Evolutionary conservation across 2,888 invertebrate species (phyloP), one percentile per base, ranked within the genome.

Genomic region (Polydrusus tereticollis): DNA sequence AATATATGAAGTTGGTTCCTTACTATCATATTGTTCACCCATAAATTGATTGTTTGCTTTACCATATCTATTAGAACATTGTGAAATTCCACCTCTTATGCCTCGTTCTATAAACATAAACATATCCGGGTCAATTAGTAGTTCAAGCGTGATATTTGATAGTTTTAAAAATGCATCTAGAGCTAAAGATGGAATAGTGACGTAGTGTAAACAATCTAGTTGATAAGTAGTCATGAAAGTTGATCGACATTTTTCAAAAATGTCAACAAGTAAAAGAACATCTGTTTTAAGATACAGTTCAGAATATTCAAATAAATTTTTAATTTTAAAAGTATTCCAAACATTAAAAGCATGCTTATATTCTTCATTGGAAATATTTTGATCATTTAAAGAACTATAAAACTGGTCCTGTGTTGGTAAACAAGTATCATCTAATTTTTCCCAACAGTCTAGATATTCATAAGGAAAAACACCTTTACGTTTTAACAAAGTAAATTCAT

Each of bases 11-110:
- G 2, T 62, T 5, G 62, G 29, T 62, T 62, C 45, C 1, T 16
- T 45, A 29, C 2, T 18, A 10, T 62, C 47, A 47, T 29, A 62
- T 14, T 62, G 26, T 41, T 41, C 14, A 0, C 60, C 60, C 60
- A 62, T 62, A 26, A 14, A 62, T 29, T 62, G 26, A 47, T 45
- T 62, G 8, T 45, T 62, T 2, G 62, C 62, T n/a, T 47, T 62
- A 12, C 45, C 45, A 29, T 62, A 52, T 52, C 64, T 50, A n/a
- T 64, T 64, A 1, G 52, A 64, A 33, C 63, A 63, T 63, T 50
- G 63, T 10, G 64, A 64, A 33, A 50, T 36, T 10, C 64, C 52
- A 2, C 64, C 64, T 21, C 64, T 4, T 38, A 52, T 64, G 21
- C 50, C 52, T n/a, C 23, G 1, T 64, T 52, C 50, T 3, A 64